These are phyloP conservation scores for Dipodomys spectabilis DNA, from an alignment of 2,113 vertebrate genomes.

Conservation along the genomic window DNA sequence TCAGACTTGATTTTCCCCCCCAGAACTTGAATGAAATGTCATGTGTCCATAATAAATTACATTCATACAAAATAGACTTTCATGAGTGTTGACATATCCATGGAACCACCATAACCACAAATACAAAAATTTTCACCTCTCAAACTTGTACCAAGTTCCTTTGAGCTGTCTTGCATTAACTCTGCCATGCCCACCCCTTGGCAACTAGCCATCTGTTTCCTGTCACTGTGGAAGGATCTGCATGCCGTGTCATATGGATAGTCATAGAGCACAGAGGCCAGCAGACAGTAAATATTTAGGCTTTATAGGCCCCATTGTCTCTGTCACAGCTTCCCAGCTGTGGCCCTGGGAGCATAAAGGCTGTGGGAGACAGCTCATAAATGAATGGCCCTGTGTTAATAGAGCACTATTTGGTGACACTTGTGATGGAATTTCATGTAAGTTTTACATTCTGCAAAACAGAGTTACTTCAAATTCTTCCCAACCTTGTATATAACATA, in stretches of 20 bases:
- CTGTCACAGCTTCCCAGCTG: not conserved
- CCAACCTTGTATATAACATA: not conserved
- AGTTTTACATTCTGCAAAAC: too few relatives aligned
- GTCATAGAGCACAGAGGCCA: not conserved
- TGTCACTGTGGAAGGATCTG: not conserved
- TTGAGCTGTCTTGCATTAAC: not conserved
- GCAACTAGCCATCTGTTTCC: not conserved
- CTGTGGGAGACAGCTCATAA: not conserved
- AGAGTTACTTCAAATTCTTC: too few relatives aligned
- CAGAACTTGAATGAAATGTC: not conserved
- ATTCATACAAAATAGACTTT: not conserved
- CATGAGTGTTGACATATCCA: not conserved
- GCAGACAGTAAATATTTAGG: not conserved
- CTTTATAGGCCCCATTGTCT: not conserved
- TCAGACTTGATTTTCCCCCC: not conserved
- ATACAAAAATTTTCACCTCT: not conserved
- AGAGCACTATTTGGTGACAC: not conserved
- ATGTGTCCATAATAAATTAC: not conserved
- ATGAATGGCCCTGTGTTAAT: not conserved
- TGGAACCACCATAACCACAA: not conserved
- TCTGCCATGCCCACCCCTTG: not conserved
- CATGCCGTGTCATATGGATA: not conserved
- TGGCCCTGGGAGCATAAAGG: not conserved
- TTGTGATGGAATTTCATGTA: not conserved
- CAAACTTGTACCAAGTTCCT: not conserved